A percentile compares a stretch with the other conserved stretches of the same genome.
Evolutionary conservation across 2,888 invertebrate species (phyloP).

Genomic region (Cacoxenus indagator): DNA sequence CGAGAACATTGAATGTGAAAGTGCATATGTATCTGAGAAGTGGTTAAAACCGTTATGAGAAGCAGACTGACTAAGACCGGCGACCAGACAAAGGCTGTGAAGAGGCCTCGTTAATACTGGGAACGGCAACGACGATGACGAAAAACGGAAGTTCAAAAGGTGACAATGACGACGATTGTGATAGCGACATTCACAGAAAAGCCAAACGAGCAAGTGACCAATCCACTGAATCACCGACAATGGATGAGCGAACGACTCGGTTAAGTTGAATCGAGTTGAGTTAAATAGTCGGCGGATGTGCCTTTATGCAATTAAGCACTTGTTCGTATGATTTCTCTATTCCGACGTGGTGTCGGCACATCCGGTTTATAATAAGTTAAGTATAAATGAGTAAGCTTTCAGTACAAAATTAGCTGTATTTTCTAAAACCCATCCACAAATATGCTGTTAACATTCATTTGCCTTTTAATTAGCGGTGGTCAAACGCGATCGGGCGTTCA

Average conservation of each 20-base stretch:
- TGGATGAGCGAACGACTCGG: conserved; percentile 33
- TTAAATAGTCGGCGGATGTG: conserved; percentile 34
- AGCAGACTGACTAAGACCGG: too few relatives aligned
- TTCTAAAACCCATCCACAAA: too few relatives aligned
- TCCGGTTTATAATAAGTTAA: too few relatives aligned
- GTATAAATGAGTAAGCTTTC: too few relatives aligned
- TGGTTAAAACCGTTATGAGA: too few relatives aligned
- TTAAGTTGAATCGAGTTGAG: conserved; percentile 17
- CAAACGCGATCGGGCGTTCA: too few relatives aligned
- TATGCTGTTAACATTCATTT: too few relatives aligned
- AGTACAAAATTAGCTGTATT: too few relatives aligned
- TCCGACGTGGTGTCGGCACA: too few relatives aligned
- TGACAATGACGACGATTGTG: conserved; percentile 46
- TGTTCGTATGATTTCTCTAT: neutral
- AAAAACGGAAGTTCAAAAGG: conserved; percentile 60
- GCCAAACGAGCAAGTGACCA: neutral
- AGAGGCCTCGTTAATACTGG: neutral
- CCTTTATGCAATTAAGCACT: conserved; percentile 54
- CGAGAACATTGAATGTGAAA: too few relatives aligned
- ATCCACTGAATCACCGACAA: neutral
- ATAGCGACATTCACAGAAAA: neutral
- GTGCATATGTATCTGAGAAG: too few relatives aligned
- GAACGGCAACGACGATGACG: neutral
- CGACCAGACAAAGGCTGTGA: neutral
- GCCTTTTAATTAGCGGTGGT: too few relatives aligned